Percentiles rank a stretch among this genome's conserved stretches.
phyloP scores from a whole-genome alignment of 2,797 vertebrate genomes.

The Coilia nasus region DNA sequence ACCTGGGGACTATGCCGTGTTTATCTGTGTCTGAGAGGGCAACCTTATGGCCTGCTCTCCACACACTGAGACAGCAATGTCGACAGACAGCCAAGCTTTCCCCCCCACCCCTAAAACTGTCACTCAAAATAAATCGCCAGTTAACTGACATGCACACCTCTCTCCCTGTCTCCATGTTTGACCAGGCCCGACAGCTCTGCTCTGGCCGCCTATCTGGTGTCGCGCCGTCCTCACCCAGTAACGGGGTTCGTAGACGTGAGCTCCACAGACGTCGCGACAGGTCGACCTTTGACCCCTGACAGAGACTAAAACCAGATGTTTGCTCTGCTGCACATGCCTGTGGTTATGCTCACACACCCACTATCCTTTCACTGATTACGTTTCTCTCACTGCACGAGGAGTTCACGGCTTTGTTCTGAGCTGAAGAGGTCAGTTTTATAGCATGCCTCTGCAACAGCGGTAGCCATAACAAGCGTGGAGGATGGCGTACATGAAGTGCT shows the following conservation, averaged over 20 bases:
- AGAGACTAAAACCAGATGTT: neutral
- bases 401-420: neutral
- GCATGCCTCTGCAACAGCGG: neutral
- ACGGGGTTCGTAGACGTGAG: neutral
- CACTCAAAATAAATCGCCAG: neutral
- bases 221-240: neutral
- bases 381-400: neutral
- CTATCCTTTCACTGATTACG: neutral
- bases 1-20: neutral
- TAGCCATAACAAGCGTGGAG: neutral
- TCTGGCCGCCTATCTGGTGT: neutral
- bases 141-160: neutral
- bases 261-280: neutral
- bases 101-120: neutral
- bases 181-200: neutral
- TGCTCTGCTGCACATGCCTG: neutral
- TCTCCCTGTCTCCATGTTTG: neutral
- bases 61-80: neutral
- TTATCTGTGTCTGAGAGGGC: neutral
- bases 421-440: neutral
- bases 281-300: neutral
- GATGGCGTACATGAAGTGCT: neutral
- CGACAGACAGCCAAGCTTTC: neutral
- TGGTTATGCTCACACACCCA: neutral
- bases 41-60: neutral